Conservation (phyloP, 2,888 invertebrate genomes). For the Hemistola chrysoprasaria region DNA sequence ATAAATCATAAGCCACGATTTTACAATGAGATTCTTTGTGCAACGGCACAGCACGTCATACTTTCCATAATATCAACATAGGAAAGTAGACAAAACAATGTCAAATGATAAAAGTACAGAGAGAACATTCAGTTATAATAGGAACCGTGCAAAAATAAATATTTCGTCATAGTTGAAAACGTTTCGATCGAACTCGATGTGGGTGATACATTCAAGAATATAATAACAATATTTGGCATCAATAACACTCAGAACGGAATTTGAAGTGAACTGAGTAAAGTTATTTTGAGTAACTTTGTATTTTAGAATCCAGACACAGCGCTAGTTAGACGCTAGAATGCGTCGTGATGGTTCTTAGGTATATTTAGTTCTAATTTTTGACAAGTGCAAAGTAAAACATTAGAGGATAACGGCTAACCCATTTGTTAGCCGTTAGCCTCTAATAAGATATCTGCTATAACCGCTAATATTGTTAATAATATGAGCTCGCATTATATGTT, state of each 20-base stretch:
- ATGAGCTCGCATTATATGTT: too few species aligned
- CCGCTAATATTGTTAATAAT: too few species aligned
- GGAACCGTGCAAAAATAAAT: constrained; percentile 26
- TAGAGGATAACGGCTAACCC: too few species aligned
- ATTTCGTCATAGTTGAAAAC: constrained; percentile 20
- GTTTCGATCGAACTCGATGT: constrained; percentile 20
- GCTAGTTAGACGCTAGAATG: too few species aligned
- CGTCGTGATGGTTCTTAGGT: too few species aligned
- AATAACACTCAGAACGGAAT: constrained; percentile 9
- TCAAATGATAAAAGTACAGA: constrained; percentile 19
- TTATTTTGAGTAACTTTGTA: too few species aligned
- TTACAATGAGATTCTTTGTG: constrained; percentile 50
- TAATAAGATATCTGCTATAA: too few species aligned
- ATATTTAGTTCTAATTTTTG: too few species aligned
- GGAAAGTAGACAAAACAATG: constrained; percentile 6
- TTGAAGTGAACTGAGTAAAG: too few species aligned
- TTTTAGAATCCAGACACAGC: too few species aligned
- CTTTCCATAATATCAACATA: constrained; percentile 52
- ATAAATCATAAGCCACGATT: constrained; percentile 58
- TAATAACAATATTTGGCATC: constrained; percentile 5
- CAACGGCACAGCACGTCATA: constrained; percentile 36
- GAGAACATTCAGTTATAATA: constrained; percentile 15
- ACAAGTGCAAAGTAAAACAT: too few species aligned
- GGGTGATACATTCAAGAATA: constrained; percentile 10
- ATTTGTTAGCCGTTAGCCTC: too few species aligned